Base-by-base conservation (phyloP, 2,888 invertebrate genomes). In the Epinotia demarniana region DNA sequence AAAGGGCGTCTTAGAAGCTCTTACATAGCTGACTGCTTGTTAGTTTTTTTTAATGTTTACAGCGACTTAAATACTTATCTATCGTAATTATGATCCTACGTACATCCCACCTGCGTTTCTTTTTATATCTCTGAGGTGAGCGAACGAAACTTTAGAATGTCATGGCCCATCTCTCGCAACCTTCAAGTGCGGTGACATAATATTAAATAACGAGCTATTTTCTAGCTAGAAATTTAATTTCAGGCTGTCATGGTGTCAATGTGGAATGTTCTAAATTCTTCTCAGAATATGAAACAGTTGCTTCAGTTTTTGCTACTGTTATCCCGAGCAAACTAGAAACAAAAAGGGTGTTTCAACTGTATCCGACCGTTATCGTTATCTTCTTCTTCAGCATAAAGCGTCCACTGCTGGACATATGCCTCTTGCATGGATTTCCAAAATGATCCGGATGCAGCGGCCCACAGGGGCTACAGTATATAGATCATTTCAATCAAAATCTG, bases 131-230 rank as follows among this genome's bases (percentile, higher is more conserved):
- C 33, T 49, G 73, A 76, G 76, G 76, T 78, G 78, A 76, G 76
- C 73, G 76, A 73, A 75, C 81, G 81, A 82, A 80, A 80, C 80
- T 81, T 79, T 77, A 85, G 84, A 89, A 88, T 88, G 90, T 90
- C 91, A 90, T 83, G 88, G 89, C 79, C 84, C 79, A 80, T 79
- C 83, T 66, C 83, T 80, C 82, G 84, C 83, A 80, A 81, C 83
- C 81, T 83, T 80, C 78, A 71, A 72, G 78, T 70, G 77, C 69
- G 78, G 80, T 79, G 78, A 80, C 78, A 79, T 72, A 75, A 75
- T 75, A 66, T 58, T 23, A 19, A 46, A 19, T 69, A 69, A 46
- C 60, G 69, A 60, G 60, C 53, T 53, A 66, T 66, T 69, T 69
- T 69, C 23, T 69, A 39, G n/a, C 39, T 23, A 23, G 46, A 27